phyloP scores from a whole-genome alignment of 2,113 vertebrate species.

The Morphnarchus princeps region DNA sequence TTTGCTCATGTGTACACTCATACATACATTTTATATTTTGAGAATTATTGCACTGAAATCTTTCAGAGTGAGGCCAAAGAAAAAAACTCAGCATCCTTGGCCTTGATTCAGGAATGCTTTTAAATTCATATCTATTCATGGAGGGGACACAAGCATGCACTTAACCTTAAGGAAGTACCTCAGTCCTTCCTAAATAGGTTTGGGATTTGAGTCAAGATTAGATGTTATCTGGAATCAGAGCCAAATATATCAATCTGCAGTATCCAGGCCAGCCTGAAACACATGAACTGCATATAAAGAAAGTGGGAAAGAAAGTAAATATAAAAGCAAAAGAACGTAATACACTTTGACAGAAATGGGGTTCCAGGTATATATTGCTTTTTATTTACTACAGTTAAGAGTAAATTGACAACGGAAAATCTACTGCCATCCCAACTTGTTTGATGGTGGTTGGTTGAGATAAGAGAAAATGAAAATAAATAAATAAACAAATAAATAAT shows the following conservation, averaged over 20 bases:
- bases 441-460: neutral
- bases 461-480: neutral
- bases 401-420: neutral
- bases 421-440: neutral
- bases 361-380: neutral
- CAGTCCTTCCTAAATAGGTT: neutral
- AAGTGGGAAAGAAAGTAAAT: neutral
- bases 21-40: neutral
- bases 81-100: neutral
- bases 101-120: neutral
- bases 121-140: neutral
- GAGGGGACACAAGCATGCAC: neutral
- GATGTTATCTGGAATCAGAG: neutral
- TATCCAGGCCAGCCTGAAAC: neutral
- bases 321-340: neutral
- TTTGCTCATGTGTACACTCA: neutral
- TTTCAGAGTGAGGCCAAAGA: neutral
- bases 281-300: neutral
- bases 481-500: neutral
- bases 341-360: neutral
- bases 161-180: neutral
- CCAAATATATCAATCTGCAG: neutral
- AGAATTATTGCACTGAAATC: neutral
- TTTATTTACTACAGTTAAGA: neutral
- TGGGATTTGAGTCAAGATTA: neutral